Base-by-base conservation (phyloP, 2,113 vertebrate genomes). In the Paradisaea rubra region DNA sequence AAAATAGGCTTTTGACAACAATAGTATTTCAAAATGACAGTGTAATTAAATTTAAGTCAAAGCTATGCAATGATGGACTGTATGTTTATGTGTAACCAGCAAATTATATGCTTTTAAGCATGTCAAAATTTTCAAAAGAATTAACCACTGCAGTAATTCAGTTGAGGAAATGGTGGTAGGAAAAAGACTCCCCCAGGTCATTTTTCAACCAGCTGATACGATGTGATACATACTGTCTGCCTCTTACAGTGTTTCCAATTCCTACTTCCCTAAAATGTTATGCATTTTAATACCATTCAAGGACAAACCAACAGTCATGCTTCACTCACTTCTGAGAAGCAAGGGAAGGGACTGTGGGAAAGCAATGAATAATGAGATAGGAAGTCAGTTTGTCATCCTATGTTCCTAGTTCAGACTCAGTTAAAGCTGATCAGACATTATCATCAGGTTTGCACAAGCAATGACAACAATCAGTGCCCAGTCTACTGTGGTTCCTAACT, bases 11-110 rank as follows among this genome's bases (percentile, higher is more conserved):
- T 96, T 96, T 95, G 93, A 91, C 93, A 96, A 97, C 89, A 91
- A 95, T 28, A 97, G 89, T 88, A 95, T 92, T 96, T 97, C 89
- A 95, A 88, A 94, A 94, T 89, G 77, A 93, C 96, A 96, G 89
- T 66, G 41, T 92, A 97, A 97, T 97, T 97, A 96, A 97, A 95
- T 94, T 96, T 97, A 97, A 96, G 89, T 97, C 94, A 97, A 86
- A 95, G 78, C 66, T 82, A 86, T 73, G 82, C 84, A 93, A 70
- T 85, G 94, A 95, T 19, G 78, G 91, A 93, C 81, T 35, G 42
- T 91, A 88, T 89, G 91, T 93, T 97, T 96, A 96, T 95, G 74
- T 94, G 85, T 90, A 98, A 97, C 61, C 86, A 96, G 73, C 37
- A 97, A 92, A 97, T 96, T 87, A 95, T 45, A 95, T 95, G 78